Base-by-base conservation (phyloP, 2,113 vertebrate species). In the Xenopus laevis region DNA sequence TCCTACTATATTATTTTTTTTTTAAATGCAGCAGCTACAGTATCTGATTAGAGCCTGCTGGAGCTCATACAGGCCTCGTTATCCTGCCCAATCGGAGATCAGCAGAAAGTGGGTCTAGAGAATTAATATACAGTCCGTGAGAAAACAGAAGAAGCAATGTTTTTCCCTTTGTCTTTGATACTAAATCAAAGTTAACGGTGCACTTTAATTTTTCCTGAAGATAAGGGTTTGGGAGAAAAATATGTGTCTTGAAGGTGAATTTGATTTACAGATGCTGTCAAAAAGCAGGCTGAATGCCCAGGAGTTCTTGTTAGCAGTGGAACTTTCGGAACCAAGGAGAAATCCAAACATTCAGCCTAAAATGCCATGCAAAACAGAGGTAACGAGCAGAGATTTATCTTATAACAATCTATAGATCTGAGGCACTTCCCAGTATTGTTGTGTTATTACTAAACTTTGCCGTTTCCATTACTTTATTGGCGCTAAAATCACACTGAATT, bases 221-320 rank as follows among this genome's bases (percentile, higher is more conserved):
- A 58, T 67, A 79, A 67, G 46, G 55, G 50, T 20, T 33, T n/a
- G 4, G 40, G 46, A 61, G 70, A 52, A 71, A 70, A 66, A 8
- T 69, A 17, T 70, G 82, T 46, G 1, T 72, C 5, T 86, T 70
- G 10, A 81, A 96, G 95, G 95, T 72, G 90, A 96, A 87, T 75
- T 93, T 53, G 95, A 95, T 80, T 84, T 86, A 80, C 85, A 91
- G 44, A 92, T 94, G 50, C 85, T 98, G 27, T 86, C 84, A 44
- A 81, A 91, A 75, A 55, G 18, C 88, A 84, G 83, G 86, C 84
- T 63, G 86, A 79, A 0, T 84, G 90, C 68, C 92, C 93, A 3
- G 80, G 75, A 52, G 67, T 86, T 74, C 65, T 82, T 57, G 89
- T 96, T 84, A 87, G 83, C 58, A 87, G 87, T 1, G 89, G 95